Conservation (phyloP, 2,797 vertebrate species). For the Allobates femoralis region DNA sequence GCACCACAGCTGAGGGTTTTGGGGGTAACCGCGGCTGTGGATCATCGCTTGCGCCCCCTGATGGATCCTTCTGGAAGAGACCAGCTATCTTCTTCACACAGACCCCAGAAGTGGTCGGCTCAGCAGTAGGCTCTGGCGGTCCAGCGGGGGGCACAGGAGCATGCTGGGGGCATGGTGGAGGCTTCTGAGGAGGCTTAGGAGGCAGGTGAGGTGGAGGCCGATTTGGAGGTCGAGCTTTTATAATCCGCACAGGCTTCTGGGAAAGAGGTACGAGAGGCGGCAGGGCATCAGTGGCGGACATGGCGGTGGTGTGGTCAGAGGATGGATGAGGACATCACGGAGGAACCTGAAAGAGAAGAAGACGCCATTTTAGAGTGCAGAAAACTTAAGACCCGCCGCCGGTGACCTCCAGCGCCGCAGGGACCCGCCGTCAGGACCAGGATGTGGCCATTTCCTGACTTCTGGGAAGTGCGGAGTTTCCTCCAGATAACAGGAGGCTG, state of each 20-base stretch:
- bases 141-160: not conserved
- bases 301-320: not conserved
- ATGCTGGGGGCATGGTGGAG: not conserved
- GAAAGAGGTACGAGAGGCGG: constrained; percentile 62
- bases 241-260: constrained; percentile 64
- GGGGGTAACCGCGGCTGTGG: not conserved
- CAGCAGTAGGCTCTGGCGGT: not conserved
- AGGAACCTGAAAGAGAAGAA: constrained; percentile 9
- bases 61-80: constrained; percentile 48
- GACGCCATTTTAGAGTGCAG: not conserved
- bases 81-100: constrained; percentile 53
- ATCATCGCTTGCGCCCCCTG: constrained; percentile 11
- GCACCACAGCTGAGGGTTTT: not conserved
- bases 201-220: constrained; percentile 62
- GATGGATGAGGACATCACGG: not conserved
- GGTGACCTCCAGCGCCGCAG: not conserved
- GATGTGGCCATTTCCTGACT: not conserved
- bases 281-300: constrained; percentile 61
- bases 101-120: not conserved
- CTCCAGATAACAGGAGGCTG: not conserved
- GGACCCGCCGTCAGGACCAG: not conserved
- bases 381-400: not conserved
- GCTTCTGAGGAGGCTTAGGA: constrained; percentile 56
- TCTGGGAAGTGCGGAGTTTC: not conserved
- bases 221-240: constrained; percentile 63